These are phyloP conservation scores for Chouioia cunea DNA, from an alignment of 2,888 invertebrate genomes.

Conservation along the genomic window DNA sequence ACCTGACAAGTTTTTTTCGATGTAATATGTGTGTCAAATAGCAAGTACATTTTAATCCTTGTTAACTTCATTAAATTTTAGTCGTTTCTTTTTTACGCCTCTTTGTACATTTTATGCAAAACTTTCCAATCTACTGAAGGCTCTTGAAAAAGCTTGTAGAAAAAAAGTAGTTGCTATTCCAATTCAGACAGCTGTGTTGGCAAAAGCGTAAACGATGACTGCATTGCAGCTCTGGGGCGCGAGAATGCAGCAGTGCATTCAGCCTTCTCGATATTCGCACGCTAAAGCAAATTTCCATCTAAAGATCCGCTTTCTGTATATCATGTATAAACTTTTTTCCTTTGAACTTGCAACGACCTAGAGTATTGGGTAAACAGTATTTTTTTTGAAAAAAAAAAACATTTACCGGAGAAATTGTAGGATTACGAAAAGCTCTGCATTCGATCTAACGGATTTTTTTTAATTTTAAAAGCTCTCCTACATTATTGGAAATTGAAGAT, in stretches of 20 bases:
- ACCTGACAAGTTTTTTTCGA: no score
- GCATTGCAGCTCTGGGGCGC: not conserved
- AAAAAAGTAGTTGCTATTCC: no score
- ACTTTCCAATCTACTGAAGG: no score
- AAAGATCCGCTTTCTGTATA: not conserved
- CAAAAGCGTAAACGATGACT: not conserved
- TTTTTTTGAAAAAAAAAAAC: conserved; percentile 21
- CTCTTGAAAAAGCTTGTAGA: no score
- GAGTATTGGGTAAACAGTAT: conserved; percentile 6
- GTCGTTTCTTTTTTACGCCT: no score
- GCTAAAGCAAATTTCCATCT: conserved; percentile 13
- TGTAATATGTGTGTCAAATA: no score
- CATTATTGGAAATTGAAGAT: no score
- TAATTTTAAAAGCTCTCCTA: not conserved
- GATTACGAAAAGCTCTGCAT: not conserved
- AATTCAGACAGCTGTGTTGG: no score
- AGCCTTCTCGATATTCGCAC: conserved; percentile 12
- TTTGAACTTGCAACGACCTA: not conserved
- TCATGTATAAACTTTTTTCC: no score
- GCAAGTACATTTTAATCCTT: no score
- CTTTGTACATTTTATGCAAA: no score
- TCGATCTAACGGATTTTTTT: not conserved
- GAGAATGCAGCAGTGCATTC: conserved; percentile 19
- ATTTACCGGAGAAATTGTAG: conserved; percentile 5
- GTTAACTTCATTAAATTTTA: no score